Evolutionary conservation across 2,113 vertebrate genomes (phyloP).

Genomic region (Narcine bancroftii): DNA sequence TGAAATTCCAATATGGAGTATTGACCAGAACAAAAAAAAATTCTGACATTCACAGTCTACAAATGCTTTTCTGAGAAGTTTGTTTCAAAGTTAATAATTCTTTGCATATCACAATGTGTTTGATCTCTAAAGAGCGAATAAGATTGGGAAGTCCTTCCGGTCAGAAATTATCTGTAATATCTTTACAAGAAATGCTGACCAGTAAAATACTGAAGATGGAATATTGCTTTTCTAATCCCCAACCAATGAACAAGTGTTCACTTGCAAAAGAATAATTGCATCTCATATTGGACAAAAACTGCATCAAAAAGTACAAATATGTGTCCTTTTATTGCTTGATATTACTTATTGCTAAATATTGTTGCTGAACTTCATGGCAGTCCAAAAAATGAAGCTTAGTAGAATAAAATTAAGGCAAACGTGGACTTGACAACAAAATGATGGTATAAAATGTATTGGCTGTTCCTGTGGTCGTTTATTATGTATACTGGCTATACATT

Average conservation of each 20-base stretch:
- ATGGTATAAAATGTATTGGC: background rate
- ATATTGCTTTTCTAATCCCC: background rate
- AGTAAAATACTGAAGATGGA: background rate
- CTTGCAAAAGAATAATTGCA: too few relatives aligned
- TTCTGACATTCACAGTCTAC: background rate
- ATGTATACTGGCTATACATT: background rate
- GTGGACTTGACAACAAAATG: background rate
- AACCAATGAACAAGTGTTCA: background rate
- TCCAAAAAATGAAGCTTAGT: background rate
- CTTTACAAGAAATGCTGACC: background rate
- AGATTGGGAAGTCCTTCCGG: background rate
- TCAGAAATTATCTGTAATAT: background rate
- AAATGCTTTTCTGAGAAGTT: background rate
- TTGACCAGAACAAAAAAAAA: background rate
- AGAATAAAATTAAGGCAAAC: background rate
- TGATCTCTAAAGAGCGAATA: background rate
- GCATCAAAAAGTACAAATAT: background rate
- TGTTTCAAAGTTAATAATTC: background rate
- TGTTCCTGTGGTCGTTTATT: background rate
- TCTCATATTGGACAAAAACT: too few relatives aligned
- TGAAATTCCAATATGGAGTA: background rate
- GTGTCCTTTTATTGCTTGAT: background rate
- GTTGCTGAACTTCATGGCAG: background rate
- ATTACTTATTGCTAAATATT: background rate
- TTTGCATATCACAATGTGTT: background rate